Percentiles rank a stretch among this genome's conserved stretches.
phyloP scores from a whole-genome alignment of 1,140 invertebrate genomes.

The Drosophila ercepeae region DNA sequence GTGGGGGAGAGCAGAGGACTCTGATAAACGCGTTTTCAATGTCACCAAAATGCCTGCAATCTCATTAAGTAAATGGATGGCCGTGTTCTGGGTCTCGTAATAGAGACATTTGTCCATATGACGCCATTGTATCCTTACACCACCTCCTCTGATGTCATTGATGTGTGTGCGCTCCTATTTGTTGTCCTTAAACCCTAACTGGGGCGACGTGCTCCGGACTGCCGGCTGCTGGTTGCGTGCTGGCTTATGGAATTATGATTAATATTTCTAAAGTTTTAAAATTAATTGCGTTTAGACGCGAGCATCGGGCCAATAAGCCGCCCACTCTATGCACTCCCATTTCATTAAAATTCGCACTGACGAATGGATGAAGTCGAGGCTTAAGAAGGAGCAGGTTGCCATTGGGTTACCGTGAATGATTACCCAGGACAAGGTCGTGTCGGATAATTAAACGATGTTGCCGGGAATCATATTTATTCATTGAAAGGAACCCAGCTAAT shows the following conservation, averaged over 20 bases:
- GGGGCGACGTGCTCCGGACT: constrained; percentile 32
- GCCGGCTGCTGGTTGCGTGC: too few relatives aligned
- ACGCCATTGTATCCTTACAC: constrained; percentile 58
- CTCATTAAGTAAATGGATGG: constrained; percentile 79
- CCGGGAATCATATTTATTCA: constrained; percentile 27
- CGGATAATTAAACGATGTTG: constrained; percentile 33
- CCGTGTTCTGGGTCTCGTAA: constrained; percentile 58
- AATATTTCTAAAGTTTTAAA: constrained; percentile 73
- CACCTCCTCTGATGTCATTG: constrained; percentile 27
- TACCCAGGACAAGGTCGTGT: constrained; percentile 16
- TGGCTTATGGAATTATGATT: constrained; percentile 63
- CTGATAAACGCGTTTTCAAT: constrained; percentile 63
- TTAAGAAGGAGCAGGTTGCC: constrained; percentile 7
- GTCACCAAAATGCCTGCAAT: constrained; percentile 62
- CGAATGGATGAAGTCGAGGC: constrained; percentile 25
- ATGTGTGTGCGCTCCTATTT: constrained; percentile 1
- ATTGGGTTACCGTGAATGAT: constrained; percentile 32
- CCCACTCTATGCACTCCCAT: background rate
- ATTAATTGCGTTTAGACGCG: constrained; percentile 64
- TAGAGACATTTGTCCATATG: constrained; percentile 67
- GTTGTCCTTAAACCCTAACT: constrained; percentile 32
- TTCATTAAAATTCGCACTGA: constrained; percentile 35
- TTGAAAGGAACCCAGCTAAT: constrained; percentile 25
- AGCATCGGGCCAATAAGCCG: constrained; percentile 8
- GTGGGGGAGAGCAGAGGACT: constrained; percentile 8